phyloP scores from a whole-genome alignment of 2,888 invertebrate species.

The Biston stratarius region DNA sequence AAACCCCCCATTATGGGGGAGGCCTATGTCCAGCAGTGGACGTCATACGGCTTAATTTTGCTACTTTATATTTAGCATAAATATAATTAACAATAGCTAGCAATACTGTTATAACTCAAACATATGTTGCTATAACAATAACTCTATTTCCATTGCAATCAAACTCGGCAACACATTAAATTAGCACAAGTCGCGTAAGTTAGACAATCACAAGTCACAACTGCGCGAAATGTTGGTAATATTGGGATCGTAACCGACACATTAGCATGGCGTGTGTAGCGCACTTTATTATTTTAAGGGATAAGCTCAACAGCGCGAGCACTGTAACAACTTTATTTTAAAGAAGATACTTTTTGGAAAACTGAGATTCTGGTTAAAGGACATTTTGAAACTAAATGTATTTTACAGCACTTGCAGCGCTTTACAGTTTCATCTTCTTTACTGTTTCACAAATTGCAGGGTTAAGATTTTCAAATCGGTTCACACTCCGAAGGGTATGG shows the following conservation, averaged over 20 bases:
- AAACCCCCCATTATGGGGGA: no score
- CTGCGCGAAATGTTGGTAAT: conserved; percentile 28
- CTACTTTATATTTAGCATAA: no score
- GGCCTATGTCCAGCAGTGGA: no score
- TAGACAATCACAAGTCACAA: conserved; percentile 32
- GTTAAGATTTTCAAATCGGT: no score
- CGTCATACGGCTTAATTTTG: no score
- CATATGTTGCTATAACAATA: conserved; percentile 20
- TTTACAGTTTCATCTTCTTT: no score
- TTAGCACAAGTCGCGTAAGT: conserved; percentile 37
- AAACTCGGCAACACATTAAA: conserved; percentile 38
- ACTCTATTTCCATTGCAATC: conserved; percentile 46
- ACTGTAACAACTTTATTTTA: conserved; percentile 14
- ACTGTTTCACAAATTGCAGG: no score
- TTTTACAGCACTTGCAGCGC: no score
- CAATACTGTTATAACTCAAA: background rate
- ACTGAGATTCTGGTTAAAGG: no score
- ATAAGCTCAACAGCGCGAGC: conserved; percentile 15
- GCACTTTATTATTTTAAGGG: conserved; percentile 18
- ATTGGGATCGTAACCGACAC: conserved; percentile 46
- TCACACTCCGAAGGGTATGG: no score
- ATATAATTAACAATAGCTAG: no score
- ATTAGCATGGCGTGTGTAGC: conserved; percentile 46
- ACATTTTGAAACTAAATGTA: no score
- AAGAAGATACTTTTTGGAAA: background rate